Evolutionary conservation across 2,797 vertebrate genomes (phyloP).

Genomic region (Trachops cirrhosus): DNA sequence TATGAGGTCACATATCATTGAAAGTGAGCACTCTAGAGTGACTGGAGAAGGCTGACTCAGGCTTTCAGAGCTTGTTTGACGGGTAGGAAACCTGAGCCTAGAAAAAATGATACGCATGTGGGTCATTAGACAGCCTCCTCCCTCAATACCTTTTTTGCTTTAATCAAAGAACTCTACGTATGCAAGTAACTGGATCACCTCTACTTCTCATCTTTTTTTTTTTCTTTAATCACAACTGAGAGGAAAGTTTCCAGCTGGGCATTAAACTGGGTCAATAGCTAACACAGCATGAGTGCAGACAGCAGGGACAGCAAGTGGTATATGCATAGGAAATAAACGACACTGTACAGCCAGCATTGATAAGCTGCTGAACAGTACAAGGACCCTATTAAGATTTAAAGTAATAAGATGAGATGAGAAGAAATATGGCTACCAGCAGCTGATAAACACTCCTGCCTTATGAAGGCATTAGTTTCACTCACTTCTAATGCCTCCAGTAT

Average conservation of each 20-base stretch:
- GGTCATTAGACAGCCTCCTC: neutral
- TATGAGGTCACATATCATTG: constrained; percentile 23
- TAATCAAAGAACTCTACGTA: constrained; percentile 59
- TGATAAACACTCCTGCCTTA: constrained; percentile 68
- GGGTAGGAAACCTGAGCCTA: neutral
- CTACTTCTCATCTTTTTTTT: constrained; percentile 4
- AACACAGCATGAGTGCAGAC: constrained; percentile 71
- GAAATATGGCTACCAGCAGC: constrained; percentile 63
- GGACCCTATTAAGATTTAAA: constrained; percentile 69
- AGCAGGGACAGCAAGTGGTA: constrained; percentile 62
- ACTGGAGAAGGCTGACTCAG: neutral
- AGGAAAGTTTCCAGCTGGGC: constrained; percentile 77
- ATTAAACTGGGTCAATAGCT: constrained; percentile 83
- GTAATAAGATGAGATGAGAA: constrained; percentile 78
- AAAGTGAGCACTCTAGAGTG: neutral
- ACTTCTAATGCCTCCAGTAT: constrained; percentile 55
- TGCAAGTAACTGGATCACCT: constrained; percentile 19
- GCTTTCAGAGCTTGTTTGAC: neutral
- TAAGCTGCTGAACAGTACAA: constrained; percentile 65
- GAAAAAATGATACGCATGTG: neutral
- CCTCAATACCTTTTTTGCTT: neutral
- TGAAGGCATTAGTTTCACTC: constrained; percentile 64
- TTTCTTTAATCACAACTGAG: constrained; percentile 75
- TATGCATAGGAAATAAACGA: constrained; percentile 62
- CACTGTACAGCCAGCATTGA: neutral